phyloP scores from a whole-genome alignment of 35 echinoderm and acorn worm genomes.

The Holothuria glaberrima region DNA sequence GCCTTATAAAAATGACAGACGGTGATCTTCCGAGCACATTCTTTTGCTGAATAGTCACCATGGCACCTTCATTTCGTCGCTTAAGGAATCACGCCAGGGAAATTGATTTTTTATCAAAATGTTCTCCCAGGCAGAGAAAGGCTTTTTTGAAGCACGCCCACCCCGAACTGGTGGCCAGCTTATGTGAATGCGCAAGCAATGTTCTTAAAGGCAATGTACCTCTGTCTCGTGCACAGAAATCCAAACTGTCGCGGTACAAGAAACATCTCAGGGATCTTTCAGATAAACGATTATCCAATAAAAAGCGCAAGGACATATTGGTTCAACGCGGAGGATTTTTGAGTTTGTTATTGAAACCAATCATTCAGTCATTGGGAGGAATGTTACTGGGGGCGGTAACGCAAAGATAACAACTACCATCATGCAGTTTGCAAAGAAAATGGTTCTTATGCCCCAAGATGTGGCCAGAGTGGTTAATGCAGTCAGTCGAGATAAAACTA shows the following conservation, averaged over 20 bases:
- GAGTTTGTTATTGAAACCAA: slow-evolving; percentile 21
- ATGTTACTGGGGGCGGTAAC: slow-evolving; percentile 21
- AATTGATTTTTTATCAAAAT: slow-evolving; percentile 36
- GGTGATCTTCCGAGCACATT: not conserved
- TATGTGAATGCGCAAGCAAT: slow-evolving; percentile 18
- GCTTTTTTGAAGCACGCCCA: not conserved
- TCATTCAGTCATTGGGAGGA: slow-evolving; percentile 9
- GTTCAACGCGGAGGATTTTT: slow-evolving; percentile 22
- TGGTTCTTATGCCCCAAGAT: slow-evolving; percentile 29
- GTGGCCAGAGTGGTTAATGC: slow-evolving; percentile 21
- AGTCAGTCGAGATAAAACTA: not conserved
- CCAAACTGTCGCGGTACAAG: slow-evolving; percentile 15
- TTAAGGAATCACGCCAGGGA: slow-evolving; percentile 12
- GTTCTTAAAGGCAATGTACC: slow-evolving; percentile 44
- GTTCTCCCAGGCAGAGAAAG: slow-evolving; percentile 32
- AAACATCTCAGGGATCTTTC: slow-evolving; percentile 35
- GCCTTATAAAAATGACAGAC: not conserved
- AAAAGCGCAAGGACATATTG: not conserved
- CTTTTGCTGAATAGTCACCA: not conserved
- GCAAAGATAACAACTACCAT: slow-evolving; percentile 28
- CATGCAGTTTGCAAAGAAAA: slow-evolving; percentile 39
- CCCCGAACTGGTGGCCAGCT: not conserved
- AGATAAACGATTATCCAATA: not conserved
- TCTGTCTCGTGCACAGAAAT: slow-evolving; percentile 21
- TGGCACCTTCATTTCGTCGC: not conserved